Percentiles rank a stretch among this genome's conserved stretches.
Conservation (phyloP, 2,888 invertebrate species). For the Cistogaster globosa region DNA sequence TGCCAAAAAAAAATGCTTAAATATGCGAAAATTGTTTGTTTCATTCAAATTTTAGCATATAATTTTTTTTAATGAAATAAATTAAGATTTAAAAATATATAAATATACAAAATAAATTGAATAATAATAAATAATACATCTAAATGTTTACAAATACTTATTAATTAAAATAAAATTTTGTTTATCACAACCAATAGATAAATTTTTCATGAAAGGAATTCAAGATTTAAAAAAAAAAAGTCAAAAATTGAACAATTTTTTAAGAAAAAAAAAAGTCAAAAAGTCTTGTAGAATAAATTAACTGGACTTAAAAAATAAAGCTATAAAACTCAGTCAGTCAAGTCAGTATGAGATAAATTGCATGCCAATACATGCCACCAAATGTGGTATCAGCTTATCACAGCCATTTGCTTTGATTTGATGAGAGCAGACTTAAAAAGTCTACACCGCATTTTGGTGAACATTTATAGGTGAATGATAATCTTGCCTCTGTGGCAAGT, state of each 20-base stretch:
- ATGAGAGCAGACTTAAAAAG: neutral
- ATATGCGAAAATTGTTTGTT: no score
- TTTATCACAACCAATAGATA: slow-evolving; percentile 56
- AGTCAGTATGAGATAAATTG: slow-evolving; percentile 44
- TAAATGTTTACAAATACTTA: slow-evolving; percentile 27
- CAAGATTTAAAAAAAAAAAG: neutral
- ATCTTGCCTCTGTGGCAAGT: neutral
- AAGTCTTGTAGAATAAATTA: slow-evolving; percentile 56
- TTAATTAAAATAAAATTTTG: slow-evolving; percentile 34
- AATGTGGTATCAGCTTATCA: slow-evolving; percentile 1
- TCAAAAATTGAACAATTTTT: neutral
- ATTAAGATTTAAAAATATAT: neutral
- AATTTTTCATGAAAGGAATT: neutral
- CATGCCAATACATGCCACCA: neutral
- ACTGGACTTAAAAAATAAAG: slow-evolving; percentile 62
- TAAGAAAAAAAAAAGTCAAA: neutral
- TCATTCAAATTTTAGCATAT: neutral
- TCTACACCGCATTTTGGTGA: slow-evolving; percentile 57
- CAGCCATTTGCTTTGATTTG: slow-evolving; percentile 36
- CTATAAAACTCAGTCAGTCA: slow-evolving; percentile 66
- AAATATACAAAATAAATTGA: slow-evolving; percentile 36
- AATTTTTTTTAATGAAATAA: neutral
- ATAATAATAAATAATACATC: slow-evolving; percentile 60
- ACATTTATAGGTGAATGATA: slow-evolving; percentile 22
- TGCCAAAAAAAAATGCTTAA: no score